These are phyloP conservation scores for Umimayanthus kanabou DNA, from an alignment of 92 coral and sea anemone species.

Conservation along the genomic window DNA sequence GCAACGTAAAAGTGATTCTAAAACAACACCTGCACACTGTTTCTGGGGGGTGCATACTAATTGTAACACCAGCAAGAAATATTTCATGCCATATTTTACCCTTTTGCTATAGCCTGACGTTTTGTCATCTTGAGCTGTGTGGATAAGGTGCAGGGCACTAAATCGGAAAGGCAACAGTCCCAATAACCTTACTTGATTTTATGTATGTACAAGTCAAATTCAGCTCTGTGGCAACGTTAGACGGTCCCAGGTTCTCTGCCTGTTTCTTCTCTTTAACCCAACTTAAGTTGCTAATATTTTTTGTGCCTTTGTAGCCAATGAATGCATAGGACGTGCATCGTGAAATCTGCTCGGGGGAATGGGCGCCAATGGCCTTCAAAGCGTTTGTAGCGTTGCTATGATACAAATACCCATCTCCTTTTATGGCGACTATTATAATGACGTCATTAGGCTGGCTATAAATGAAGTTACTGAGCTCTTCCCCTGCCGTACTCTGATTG, in stretches of 20 bases:
- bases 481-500: slow-evolving; percentile 7
- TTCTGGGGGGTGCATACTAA: no score
- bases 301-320: slow-evolving; percentile 10
- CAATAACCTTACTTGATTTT: neutral
- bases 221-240: neutral
- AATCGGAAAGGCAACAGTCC: neutral
- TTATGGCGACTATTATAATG: slow-evolving; percentile 3
- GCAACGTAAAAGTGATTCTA: no score
- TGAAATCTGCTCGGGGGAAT: neutral
- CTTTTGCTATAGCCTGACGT: neutral
- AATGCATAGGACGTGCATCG: slow-evolving; percentile 4
- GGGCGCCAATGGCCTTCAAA: slow-evolving; percentile 8
- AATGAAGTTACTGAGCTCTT: slow-evolving; percentile 10
- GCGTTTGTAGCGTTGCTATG: slow-evolving; percentile 10
- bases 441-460: slow-evolving; percentile 4
- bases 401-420: slow-evolving; percentile 20
- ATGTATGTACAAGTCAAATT: neutral
- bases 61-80: no score
- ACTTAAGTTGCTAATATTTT: neutral
- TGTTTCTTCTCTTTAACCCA: slow-evolving; percentile 7
- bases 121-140: no score
- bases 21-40: no score
- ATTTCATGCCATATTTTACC: neutral
- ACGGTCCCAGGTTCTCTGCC: neutral
- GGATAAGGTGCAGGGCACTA: no score